A percentile compares a stretch with the other conserved stretches of the same genome.
phyloP scores from a whole-genome alignment of 2,113 vertebrate genomes.

The Pyxicephalus adspersus region DNA sequence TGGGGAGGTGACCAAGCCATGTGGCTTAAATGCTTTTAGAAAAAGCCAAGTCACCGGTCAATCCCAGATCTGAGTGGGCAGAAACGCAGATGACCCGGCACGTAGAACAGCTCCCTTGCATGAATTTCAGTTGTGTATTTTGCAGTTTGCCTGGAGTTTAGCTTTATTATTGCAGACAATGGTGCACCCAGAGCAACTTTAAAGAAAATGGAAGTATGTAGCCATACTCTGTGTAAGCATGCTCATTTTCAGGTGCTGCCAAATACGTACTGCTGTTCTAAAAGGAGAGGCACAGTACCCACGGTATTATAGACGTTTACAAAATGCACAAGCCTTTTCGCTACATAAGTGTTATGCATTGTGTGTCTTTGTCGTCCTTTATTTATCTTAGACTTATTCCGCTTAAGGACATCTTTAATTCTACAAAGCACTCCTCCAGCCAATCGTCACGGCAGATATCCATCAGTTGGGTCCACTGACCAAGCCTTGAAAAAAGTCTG shows the following conservation, averaged over 20 bases:
- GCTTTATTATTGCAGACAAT: neutral
- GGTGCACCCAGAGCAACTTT: neutral
- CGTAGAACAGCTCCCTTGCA: too few relatives aligned
- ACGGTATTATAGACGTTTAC: constrained; percentile 16
- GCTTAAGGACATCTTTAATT: constrained; percentile 30
- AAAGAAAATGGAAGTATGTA: constrained; percentile 44
- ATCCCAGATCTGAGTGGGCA: too few relatives aligned
- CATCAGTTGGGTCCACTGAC: constrained; percentile 22
- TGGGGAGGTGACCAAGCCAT: too few relatives aligned
- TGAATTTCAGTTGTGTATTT: too few relatives aligned
- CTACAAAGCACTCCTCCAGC: constrained; percentile 6
- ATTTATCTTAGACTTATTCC: constrained; percentile 18
- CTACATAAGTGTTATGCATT: constrained; percentile 24
- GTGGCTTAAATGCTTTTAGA: too few relatives aligned
- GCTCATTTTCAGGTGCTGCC: constrained; percentile 50
- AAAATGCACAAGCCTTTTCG: constrained; percentile 44
- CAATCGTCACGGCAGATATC: constrained; percentile 15
- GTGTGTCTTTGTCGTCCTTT: constrained; percentile 23
- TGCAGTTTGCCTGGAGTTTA: too few relatives aligned
- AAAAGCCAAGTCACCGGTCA: too few relatives aligned
- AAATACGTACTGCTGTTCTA: constrained; percentile 38
- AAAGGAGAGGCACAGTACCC: constrained; percentile 26
- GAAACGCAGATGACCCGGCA: too few relatives aligned
- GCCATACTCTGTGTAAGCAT: constrained; percentile 46
- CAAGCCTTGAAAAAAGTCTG: constrained; percentile 33